Evolutionary conservation across 1,140 invertebrate genomes (phyloP), one percentile per base, ranked within the genome.

Genomic region (Oncopeltus fasciatus): DNA sequence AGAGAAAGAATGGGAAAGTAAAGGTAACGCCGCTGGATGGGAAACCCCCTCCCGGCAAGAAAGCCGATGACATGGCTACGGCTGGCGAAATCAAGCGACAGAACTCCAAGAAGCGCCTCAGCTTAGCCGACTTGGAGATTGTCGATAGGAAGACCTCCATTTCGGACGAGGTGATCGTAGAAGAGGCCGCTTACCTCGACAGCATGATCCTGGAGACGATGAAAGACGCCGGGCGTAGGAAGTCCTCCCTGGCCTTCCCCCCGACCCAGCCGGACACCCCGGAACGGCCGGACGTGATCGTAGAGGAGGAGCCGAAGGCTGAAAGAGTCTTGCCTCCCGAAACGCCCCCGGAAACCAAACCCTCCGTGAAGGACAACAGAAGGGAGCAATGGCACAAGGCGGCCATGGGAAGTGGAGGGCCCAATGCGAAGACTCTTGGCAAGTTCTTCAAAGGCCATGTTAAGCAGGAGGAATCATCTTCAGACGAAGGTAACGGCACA

Each of bases 171-270:
- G 28, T 67, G 56, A 38, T 68, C 18, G 58, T 62, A 20, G 66
- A 67, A 58, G 66, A 70, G 28, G 66, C 74, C 0, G 74, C 75
- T 28, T 72, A 74, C 0, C 59, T 78, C 12, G 77, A 78, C 46
- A 73, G 57, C 44, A 67, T 78, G 31, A 74, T 77, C 0, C 73
- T 73, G 0, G 73, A 76, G 18, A 76, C 76, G 26, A 64, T 68
- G 59, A 61, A 65, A 27, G 57, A 59, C 14, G 47, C 49, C 2
- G 18, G 21, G 1, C 49, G 57, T 31, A 27, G 58, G 29, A 64
- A 64, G 31, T 43, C 44, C 11, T 47, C 43, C 31, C 47, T 64
- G 47, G 63, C 18, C n/a, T 64, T 64, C 31, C 49, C 63, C n/a
- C 27, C 49, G 1, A 33, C 57, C 31, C 31, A 2, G 2, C 47